Evolutionary conservation across 2,797 vertebrate genomes (phyloP).

Genomic region (Austrolebias charrua): DNA sequence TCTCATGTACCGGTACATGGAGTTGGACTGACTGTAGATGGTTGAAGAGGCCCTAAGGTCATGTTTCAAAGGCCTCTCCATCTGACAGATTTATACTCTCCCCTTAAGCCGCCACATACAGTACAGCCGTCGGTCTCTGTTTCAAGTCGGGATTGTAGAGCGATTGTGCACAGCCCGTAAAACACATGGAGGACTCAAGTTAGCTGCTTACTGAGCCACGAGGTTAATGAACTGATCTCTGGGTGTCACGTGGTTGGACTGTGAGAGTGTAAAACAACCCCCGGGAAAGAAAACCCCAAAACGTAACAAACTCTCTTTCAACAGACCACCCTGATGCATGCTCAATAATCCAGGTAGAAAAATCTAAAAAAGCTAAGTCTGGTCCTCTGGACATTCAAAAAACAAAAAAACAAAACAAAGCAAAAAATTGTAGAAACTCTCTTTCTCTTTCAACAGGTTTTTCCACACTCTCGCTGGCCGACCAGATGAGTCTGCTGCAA

Average conservation of each 20-base stretch:
- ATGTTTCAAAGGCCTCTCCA: slow-evolving; percentile 71
- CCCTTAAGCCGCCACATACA: slow-evolving; percentile 59
- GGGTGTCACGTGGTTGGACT: slow-evolving; percentile 22
- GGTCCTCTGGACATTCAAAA: too few species aligned
- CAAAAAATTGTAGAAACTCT: too few species aligned
- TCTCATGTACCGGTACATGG: slow-evolving; percentile 24
- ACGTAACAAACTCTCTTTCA: neutral
- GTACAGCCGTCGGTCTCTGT: slow-evolving; percentile 53
- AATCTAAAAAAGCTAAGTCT: too few species aligned
- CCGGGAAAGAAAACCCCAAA: slow-evolving; percentile 10
- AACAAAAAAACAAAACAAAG: too few species aligned
- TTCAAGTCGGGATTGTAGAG: slow-evolving; percentile 63
- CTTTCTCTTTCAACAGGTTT: slow-evolving; percentile 78
- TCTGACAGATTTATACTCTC: slow-evolving; percentile 70
- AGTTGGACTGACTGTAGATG: slow-evolving; percentile 28
- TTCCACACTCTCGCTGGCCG: slow-evolving; percentile 88
- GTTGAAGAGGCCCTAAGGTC: slow-evolving; percentile 55
- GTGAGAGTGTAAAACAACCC: neutral
- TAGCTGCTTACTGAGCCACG: slow-evolving; percentile 29
- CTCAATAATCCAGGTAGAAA: too few species aligned
- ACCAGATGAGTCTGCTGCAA: slow-evolving; percentile 97
- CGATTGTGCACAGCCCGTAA: slow-evolving; percentile 55
- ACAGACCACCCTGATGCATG: too few species aligned
- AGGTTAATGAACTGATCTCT: slow-evolving; percentile 46
- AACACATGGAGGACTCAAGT: slow-evolving; percentile 39